Conservation (phyloP, 2,888 invertebrate species). For the Harpagoxenus sublaevis region DNA sequence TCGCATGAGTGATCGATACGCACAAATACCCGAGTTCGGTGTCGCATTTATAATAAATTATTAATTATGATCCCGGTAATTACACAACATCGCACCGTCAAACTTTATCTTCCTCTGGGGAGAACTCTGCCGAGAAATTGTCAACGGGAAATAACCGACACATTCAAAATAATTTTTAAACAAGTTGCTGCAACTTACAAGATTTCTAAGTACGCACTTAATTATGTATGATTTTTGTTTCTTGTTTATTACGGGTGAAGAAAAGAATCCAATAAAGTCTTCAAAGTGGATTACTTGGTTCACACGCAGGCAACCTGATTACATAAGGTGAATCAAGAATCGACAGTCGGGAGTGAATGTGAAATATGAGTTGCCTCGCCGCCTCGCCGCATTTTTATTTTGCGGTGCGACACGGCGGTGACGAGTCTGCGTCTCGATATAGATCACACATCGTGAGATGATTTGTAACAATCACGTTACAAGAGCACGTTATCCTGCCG, state of each 20-base stretch:
- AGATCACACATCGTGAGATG: conserved; percentile 17
- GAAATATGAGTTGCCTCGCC: conserved; percentile 72
- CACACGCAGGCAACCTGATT: conserved; percentile 56
- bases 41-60: background rate
- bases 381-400: conserved; percentile 65
- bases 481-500: background rate
- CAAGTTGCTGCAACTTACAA: background rate
- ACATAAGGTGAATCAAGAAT: conserved; percentile 71
- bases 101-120: background rate
- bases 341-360: conserved; percentile 56
- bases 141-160: background rate
- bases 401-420: conserved; percentile 51
- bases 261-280: background rate
- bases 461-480: background rate
- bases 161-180: conserved; percentile 8
- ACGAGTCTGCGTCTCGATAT: background rate
- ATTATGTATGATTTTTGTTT: background rate
- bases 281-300: conserved; percentile 12
- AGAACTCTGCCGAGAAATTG: background rate
- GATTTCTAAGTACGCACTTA: background rate
- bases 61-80: background rate
- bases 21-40: background rate
- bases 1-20: background rate
- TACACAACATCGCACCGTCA: background rate
- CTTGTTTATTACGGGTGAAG: background rate